Percentiles rank a stretch among this genome's conserved stretches.
Evolutionary conservation across 2,113 vertebrate species (phyloP).

Genomic region (Caranx ignobilis): DNA sequence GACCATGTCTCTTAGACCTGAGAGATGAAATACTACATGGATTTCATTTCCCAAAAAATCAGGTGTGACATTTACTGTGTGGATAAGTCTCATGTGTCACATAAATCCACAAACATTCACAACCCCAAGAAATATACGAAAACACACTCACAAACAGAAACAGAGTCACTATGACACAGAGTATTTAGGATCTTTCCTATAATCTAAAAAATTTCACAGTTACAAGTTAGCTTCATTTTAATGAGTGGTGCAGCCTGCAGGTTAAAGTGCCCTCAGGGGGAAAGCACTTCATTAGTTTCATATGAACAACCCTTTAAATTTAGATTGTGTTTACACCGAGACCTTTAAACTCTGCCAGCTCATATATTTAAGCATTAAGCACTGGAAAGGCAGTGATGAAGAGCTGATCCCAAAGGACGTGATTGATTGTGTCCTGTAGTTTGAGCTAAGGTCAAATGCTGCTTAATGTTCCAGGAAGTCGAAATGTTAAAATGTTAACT

Average conservation of each 20-base stretch:
- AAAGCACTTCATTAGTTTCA: conserved; percentile 50
- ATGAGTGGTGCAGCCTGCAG: conserved; percentile 9
- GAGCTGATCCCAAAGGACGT: conserved; percentile 25
- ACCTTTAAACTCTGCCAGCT: conserved; percentile 64
- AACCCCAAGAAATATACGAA: not conserved
- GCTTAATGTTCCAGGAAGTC: not conserved
- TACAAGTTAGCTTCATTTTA: conserved; percentile 10
- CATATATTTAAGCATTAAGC: conserved; percentile 52
- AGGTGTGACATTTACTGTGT: not conserved
- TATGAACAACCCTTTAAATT: conserved; percentile 69
- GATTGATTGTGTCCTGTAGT: conserved; percentile 7
- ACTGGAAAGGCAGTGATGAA: conserved; percentile 31
- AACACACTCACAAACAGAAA: not conserved
- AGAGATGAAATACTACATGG: not conserved
- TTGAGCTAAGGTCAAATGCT: conserved; percentile 23
- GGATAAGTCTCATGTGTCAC: not conserved
- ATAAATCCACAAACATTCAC: not conserved
- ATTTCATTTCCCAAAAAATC: not conserved
- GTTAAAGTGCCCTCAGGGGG: conserved; percentile 17
- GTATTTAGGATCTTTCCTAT: not conserved
- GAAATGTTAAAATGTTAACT: not conserved
- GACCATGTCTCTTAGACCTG: not conserved
- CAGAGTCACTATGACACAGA: not conserved
- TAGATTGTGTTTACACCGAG: conserved; percentile 67
- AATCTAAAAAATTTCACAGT: not conserved